These are phyloP conservation scores for Sesamia inferens DNA, from an alignment of 2,888 invertebrate species.

Conservation along the genomic window DNA sequence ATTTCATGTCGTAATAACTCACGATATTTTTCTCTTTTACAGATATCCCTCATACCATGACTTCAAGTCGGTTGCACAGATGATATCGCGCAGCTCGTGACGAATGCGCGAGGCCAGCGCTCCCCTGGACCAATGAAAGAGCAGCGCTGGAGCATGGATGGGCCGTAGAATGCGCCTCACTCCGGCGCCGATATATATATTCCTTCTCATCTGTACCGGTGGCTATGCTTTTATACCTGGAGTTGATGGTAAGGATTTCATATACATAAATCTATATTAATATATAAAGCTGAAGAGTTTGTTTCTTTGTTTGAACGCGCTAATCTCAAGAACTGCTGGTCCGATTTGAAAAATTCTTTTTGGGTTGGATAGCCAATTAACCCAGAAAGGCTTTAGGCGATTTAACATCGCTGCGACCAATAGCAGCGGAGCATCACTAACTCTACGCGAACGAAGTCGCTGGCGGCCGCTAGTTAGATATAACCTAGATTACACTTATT, in stretches of 20 bases:
- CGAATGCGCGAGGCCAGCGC: slow-evolving; percentile 60
- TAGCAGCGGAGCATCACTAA: too few relatives aligned
- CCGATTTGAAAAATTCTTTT: too few relatives aligned
- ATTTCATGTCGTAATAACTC: neutral
- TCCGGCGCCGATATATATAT: slow-evolving; percentile 81
- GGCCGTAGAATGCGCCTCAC: slow-evolving; percentile 88
- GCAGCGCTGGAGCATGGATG: slow-evolving; percentile 85
- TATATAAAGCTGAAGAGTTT: too few relatives aligned
- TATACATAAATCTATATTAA: too few relatives aligned
- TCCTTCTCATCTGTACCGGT: slow-evolving; percentile 79
- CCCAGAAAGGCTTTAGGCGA: too few relatives aligned
- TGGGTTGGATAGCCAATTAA: too few relatives aligned
- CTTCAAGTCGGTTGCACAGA: slow-evolving; percentile 3
- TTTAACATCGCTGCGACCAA: too few relatives aligned
- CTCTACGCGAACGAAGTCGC: too few relatives aligned
- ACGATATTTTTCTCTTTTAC: slow-evolving; percentile 33
- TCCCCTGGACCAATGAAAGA: slow-evolving; percentile 76
- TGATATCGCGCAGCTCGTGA: slow-evolving; percentile 50
- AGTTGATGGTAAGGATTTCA: slow-evolving; percentile 79
- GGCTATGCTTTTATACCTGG: slow-evolving; percentile 83
- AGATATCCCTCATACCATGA: slow-evolving; percentile 42
- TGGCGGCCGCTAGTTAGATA: too few relatives aligned
- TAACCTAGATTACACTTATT: too few relatives aligned
- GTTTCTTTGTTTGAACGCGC: too few relatives aligned
- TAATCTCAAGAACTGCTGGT: too few relatives aligned